Base-by-base conservation (phyloP, 23 tunicate genomes). In the Botrylloides violaceus region DNA sequence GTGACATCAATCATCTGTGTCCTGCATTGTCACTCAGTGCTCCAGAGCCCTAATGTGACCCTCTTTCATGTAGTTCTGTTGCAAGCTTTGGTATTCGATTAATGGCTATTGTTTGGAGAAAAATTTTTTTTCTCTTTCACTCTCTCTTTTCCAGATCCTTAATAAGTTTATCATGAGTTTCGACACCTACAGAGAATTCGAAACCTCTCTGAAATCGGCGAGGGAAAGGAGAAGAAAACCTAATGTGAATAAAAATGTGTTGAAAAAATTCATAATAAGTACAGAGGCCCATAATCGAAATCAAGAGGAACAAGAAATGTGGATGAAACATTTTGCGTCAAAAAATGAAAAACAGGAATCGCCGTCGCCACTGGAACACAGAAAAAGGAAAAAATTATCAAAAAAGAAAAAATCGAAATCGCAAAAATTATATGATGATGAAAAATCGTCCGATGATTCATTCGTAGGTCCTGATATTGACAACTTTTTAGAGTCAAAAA, bases 221-320 rank as follows among this genome's bases (percentile, higher is more conserved):
- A 63, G 70, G 70, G 35, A 31, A 6, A 31, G 70, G 36, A 25
- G 35, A 12, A 31, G 36, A 12, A 63, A 27, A 19, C 74, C 74
- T 24, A 68, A 68, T 28, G 74, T 68, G 9, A 35, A 68, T 25
- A 68, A 68, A 43, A 68, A 23, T 4, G 74, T 68, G 24, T 28
- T 68, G 26, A 68, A 26, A 36, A 68, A 68, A 43, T 35, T 68
- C 20, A 68, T 68, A 36, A 2, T 32, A 23, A 39, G 58, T 22
- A 43, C 58, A 4, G 74, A 68, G 12, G 23, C 74, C 20, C 57
- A 68, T 28, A 68, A 68, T 68, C 74, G 74, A 5, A 68, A 68
- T 43, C 74, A 36, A 43, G 57, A 68, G 28, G 74, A 68, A 22
- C 74, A 68, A 43, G 74, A 68, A 6, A 68, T 68, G 74, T 68